phyloP scores from a whole-genome alignment of 1,140 invertebrate species.

The Penaeus japonicus region DNA sequence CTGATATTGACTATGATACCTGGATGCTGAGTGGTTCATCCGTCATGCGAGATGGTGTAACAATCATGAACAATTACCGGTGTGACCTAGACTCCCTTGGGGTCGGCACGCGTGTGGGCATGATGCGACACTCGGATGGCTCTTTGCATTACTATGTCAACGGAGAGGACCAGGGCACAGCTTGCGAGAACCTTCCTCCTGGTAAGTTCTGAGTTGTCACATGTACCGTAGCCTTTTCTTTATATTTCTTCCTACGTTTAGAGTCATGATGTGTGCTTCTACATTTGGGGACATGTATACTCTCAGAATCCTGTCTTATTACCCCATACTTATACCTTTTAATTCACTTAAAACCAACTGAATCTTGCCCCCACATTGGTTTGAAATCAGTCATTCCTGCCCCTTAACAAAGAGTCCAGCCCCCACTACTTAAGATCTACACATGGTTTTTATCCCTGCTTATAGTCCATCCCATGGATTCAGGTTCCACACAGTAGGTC shows the following conservation, averaged over 20 bases:
- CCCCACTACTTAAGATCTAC: too few species aligned
- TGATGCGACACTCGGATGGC: conserved; percentile 86
- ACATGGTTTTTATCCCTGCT: too few species aligned
- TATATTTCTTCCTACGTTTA: neutral
- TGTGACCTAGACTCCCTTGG: conserved; percentile 83
- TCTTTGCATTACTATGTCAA: conserved; percentile 90
- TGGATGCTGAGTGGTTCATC: conserved; percentile 88
- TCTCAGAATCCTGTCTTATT: too few species aligned
- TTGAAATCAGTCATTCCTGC: too few species aligned
- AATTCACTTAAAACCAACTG: too few species aligned
- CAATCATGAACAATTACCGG: conserved; percentile 81
- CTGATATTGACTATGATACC: conserved; percentile 89
- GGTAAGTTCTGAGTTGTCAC: conserved; percentile 63
- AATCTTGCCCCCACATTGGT: too few species aligned
- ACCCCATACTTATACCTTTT: too few species aligned
- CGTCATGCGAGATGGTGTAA: conserved; percentile 69
- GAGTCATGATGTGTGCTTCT: neutral
- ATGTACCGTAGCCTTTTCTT: neutral
- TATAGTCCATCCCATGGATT: too few species aligned
- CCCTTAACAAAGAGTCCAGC: too few species aligned
- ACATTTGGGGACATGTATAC: neutral
- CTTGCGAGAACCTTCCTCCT: conserved; percentile 81
- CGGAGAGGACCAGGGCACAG: conserved; percentile 87
- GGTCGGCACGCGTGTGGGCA: conserved; percentile 73
- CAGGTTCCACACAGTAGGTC: too few species aligned